phyloP scores from a whole-genome alignment of 2,797 vertebrate species.

The Ctenosaura bakeri region DNA sequence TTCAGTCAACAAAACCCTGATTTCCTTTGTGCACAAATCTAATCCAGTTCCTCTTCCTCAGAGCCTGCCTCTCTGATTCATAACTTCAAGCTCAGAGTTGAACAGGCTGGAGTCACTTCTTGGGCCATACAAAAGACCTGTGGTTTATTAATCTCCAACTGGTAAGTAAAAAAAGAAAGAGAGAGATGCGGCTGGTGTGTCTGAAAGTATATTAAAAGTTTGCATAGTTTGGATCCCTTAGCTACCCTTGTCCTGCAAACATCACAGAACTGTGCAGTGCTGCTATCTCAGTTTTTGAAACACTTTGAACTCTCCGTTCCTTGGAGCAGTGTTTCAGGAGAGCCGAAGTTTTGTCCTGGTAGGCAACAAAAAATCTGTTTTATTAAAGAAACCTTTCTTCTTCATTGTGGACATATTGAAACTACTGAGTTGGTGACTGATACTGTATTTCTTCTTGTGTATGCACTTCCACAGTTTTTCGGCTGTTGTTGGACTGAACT shows the following conservation, averaged over 20 bases:
- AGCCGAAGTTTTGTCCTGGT: neutral
- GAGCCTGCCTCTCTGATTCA: neutral
- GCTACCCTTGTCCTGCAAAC: neutral
- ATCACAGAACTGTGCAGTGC: neutral
- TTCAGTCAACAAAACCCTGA: neutral
- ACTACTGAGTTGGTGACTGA: neutral
- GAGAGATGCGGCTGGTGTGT: neutral
- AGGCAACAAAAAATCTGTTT: neutral
- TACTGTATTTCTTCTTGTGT: neutral
- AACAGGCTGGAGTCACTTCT: neutral
- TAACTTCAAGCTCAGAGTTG: constrained; percentile 23
- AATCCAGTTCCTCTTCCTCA: neutral
- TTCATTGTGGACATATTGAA: neutral
- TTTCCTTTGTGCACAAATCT: neutral
- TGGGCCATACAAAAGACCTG: neutral
- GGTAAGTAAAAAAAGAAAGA: neutral
- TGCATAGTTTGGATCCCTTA: neutral
- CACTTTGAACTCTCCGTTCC: neutral
- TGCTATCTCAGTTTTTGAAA: neutral
- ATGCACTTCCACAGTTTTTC: neutral
- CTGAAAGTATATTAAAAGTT: neutral
- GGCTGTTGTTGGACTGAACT: too few relatives aligned
- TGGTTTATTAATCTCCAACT: neutral
- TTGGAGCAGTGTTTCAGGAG: neutral
- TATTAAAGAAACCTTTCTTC: neutral